Evolutionary conservation across 2,888 invertebrate species (phyloP), one percentile per base, ranked within the genome.

Genomic region (Steromphala cineraria): DNA sequence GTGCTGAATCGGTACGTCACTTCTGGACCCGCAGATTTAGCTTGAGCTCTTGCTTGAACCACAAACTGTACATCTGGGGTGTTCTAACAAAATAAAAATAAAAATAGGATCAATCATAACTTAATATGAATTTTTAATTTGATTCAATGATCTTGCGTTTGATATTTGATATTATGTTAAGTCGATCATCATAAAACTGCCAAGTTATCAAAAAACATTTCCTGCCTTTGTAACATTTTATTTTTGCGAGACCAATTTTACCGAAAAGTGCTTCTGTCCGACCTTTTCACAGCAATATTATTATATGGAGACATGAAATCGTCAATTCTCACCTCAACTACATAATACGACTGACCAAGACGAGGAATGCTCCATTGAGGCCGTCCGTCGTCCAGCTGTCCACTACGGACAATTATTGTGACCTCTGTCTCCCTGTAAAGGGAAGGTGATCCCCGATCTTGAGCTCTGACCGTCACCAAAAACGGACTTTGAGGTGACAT

Each of bases 351-450:
- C 24, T 76, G 24, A 13, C 80, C 82, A 19, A 75, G 71, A 8
- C 53, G 31, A 10, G 87, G 87, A 2, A 19, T 28, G 10, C 80
- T 67, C 86, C 86, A 87, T 53, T 80, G 53, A 0, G 88, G 88
- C 19, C 80, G 78, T n/a, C 88, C 88, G 79, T 89, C 88, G 78
- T 90, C 87, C n/a, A 86, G 82, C 67, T 88, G 87, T 53, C 87
- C 88, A 74, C 86, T 87, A 21, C 84, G 94, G 1, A 97, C 95
- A 71, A 95, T 95, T 40, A 94, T 91, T 56, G 81, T 84, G 5
- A 93, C 91, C 2, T 82, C 86, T 17, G 88, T 87, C 13, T 83
- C 85, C 8, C 87, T 85, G 31, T 78, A 82, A 13, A 85, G 80
- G 5, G 86, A 83, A 15, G 87, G 88, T 4, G 0, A 55, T 7